A percentile compares a stretch with the other conserved stretches of the same genome.
Conservation (phyloP, 2,797 vertebrate genomes). For the Peromyscus attwateri region DNA sequence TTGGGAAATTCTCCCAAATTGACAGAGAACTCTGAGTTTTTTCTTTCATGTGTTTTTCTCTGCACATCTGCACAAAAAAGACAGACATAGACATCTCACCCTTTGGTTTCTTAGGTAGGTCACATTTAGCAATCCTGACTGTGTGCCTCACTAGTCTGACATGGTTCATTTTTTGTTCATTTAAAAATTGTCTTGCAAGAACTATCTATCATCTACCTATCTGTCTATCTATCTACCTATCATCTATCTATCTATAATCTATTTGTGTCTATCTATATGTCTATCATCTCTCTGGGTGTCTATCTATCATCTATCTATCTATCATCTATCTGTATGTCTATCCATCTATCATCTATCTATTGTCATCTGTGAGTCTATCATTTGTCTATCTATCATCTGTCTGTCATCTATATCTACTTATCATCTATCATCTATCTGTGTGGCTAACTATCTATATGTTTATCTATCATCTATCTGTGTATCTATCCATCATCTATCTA, state of each 20-base stretch:
- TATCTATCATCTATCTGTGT: background rate
- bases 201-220: background rate
- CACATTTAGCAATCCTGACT: background rate
- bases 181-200: background rate
- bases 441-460: background rate
- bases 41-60: background rate
- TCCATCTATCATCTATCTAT: too few relatives aligned
- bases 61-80: background rate
- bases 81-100: background rate
- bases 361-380: background rate
- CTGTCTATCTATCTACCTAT: background rate
- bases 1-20: background rate
- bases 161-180: background rate
- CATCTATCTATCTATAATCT: background rate
- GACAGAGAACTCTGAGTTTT: background rate
- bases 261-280: background rate
- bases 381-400: background rate
- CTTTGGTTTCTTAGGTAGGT: background rate
- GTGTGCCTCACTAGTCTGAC: background rate
- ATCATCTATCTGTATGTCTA: too few relatives aligned
- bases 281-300: background rate
- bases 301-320: background rate
- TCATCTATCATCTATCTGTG: background rate
- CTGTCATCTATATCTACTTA: background rate
- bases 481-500: background rate